Evolutionary conservation across 1,140 invertebrate genomes (phyloP).

Genomic region (Polypedilum pembai): DNA sequence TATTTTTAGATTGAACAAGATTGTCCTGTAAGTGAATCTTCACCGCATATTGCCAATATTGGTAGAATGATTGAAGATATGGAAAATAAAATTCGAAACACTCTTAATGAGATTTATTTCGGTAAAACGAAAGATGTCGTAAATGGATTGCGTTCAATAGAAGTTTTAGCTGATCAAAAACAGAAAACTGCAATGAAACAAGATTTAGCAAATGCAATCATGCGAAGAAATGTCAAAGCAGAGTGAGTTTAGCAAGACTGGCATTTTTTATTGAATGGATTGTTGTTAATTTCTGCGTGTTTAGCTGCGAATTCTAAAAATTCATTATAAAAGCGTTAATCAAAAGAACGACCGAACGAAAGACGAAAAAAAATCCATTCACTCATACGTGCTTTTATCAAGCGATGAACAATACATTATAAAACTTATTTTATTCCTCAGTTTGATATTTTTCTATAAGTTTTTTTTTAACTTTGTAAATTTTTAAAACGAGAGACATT

Average conservation of each 20-base stretch:
- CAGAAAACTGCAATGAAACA: constrained; percentile 76
- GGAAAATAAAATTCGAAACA: constrained; percentile 99
- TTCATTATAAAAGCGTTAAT: no score
- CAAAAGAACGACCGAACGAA: no score
- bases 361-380: no score
- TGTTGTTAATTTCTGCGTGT: neutral
- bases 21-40: constrained; percentile 77
- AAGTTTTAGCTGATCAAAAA: constrained; percentile 73
- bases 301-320: no score
- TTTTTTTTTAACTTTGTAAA: no score
- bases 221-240: constrained; percentile 53
- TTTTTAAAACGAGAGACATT: no score
- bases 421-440: no score
- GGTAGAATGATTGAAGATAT: constrained; percentile 95
- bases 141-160: constrained; percentile 87
- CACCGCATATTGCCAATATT: constrained; percentile 97
- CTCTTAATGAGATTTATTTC: constrained; percentile 98
- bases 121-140: constrained; percentile 99
- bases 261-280: constrained; percentile 7
- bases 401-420: no score
- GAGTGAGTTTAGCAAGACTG: constrained; percentile 32
- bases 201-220: constrained; percentile 74
- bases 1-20: constrained; percentile 78
- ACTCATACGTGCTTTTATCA: no score
- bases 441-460: no score